Percentiles rank a stretch among this genome's conserved stretches.
These are phyloP conservation scores for Ormyrus labotus DNA, from an alignment of 2,888 invertebrate genomes.

Conservation along the genomic window DNA sequence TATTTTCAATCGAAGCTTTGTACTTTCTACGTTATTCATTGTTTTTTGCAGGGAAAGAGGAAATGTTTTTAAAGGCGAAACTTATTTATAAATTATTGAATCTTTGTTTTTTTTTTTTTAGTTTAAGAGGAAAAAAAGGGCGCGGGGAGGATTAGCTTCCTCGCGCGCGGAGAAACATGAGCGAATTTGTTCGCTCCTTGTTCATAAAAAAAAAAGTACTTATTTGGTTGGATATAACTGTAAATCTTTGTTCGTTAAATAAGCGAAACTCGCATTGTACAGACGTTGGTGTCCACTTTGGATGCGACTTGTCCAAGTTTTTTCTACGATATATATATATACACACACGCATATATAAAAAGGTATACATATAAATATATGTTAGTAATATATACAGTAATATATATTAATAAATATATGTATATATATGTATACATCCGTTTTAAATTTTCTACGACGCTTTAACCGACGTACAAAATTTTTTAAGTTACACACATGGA, in stretches of 20 bases:
- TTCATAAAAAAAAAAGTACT: conserved; percentile 6
- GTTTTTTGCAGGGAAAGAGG: conserved; percentile 25
- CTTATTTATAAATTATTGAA: conserved; percentile 54
- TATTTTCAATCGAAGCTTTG: conserved; percentile 25
- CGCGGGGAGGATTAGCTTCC: neutral
- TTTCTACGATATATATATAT: conserved; percentile 43
- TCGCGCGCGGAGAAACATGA: neutral
- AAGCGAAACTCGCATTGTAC: conserved; percentile 45
- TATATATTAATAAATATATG: conserved; percentile 33
- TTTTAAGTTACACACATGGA: conserved; percentile 36
- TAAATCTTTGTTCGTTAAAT: conserved; percentile 14
- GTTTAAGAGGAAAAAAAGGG: conserved; percentile 16
- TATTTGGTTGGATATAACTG: conserved; percentile 9
- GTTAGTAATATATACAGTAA: conserved; percentile 16
- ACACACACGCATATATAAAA: conserved; percentile 5
- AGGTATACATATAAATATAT: conserved; percentile 5
- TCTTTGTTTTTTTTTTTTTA: conserved; percentile 35
- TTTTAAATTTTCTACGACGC: conserved; percentile 60
- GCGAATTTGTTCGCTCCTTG: conserved; percentile 2
- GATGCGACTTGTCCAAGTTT: conserved; percentile 41
- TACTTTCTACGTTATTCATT: conserved; percentile 23
- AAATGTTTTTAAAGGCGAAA: conserved; percentile 15
- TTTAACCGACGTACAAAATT: conserved; percentile 60
- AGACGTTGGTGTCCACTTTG: conserved; percentile 38
- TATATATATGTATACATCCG: conserved; percentile 47